Evolutionary conservation across 1,140 invertebrate genomes (phyloP).

Genomic region (Euglossa dilemma): DNA sequence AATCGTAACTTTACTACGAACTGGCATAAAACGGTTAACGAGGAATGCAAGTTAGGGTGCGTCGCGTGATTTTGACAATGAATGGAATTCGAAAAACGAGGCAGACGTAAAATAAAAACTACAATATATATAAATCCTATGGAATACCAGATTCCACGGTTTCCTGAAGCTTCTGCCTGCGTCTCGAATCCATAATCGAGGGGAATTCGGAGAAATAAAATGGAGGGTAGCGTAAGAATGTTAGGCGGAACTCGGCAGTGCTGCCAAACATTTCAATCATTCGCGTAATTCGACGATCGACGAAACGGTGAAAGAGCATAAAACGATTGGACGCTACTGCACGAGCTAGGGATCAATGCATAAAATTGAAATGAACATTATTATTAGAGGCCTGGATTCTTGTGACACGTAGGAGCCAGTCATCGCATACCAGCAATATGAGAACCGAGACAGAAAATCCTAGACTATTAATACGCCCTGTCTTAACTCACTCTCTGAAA

Average conservation of each 20-base stretch:
- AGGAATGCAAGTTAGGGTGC: too few species aligned
- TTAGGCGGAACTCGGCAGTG: neutral
- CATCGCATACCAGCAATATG: neutral
- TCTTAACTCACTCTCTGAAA: neutral
- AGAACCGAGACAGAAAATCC: neutral
- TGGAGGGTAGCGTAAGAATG: neutral
- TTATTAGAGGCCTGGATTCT: constrained; percentile 5
- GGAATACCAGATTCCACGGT: neutral
- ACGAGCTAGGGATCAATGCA: neutral
- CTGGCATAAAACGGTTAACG: too few species aligned
- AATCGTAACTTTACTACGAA: too few species aligned
- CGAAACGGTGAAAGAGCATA: constrained; percentile 15
- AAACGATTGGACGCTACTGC: constrained; percentile 11
- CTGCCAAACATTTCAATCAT: constrained; percentile 10
- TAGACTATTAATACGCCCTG: neutral
- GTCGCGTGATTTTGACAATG: neutral
- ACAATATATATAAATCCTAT: neutral
- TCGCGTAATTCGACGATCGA: neutral
- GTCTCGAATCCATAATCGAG: neutral
- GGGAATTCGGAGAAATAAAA: neutral
- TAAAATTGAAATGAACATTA: constrained; percentile 26
- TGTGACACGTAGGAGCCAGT: neutral
- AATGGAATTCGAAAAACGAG: neutral
- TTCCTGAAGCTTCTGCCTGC: neutral
- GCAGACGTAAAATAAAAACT: neutral